Conservation (phyloP, 2,888 invertebrate species). For the Camptogramma bilineatum region DNA sequence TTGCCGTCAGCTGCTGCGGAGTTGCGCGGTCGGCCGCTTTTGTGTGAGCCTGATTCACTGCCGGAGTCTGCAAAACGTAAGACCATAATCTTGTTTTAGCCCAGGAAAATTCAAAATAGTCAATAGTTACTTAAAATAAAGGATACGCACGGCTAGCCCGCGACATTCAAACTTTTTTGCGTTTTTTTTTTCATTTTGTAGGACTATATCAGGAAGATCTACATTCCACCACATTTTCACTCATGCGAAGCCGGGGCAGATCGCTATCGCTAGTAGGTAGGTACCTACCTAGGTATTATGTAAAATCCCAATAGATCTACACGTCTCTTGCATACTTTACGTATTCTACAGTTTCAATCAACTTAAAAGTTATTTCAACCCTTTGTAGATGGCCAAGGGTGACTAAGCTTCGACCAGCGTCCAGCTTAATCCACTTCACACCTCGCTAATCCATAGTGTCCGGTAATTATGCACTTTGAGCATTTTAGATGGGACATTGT, state of each 20-base stretch:
- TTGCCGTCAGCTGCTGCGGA: conserved; percentile 92
- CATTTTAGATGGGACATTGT: neutral
- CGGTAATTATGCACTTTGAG: neutral
- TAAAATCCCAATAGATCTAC: too few species aligned
- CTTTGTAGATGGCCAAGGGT: neutral
- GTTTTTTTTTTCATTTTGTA: too few species aligned
- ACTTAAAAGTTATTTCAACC: neutral
- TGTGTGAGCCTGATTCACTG: conserved; percentile 95
- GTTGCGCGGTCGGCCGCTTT: conserved; percentile 88
- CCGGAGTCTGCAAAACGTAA: conserved; percentile 90
- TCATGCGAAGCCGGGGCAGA: too few species aligned
- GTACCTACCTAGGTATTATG: conserved; percentile 2
- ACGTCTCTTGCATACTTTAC: neutral
- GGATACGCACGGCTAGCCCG: too few species aligned
- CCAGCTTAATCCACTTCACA: neutral
- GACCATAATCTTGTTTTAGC: too few species aligned
- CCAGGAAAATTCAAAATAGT: too few species aligned
- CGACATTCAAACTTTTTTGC: too few species aligned
- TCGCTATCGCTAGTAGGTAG: too few species aligned
- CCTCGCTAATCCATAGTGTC: neutral
- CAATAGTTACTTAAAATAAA: too few species aligned
- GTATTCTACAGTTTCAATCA: neutral
- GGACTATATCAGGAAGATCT: too few species aligned
- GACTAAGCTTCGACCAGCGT: neutral
- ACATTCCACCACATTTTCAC: too few species aligned